Percentiles rank a stretch among this genome's conserved stretches.
Evolutionary conservation across 2,888 invertebrate species (phyloP).

Genomic region (Agrotis ipsilon): DNA sequence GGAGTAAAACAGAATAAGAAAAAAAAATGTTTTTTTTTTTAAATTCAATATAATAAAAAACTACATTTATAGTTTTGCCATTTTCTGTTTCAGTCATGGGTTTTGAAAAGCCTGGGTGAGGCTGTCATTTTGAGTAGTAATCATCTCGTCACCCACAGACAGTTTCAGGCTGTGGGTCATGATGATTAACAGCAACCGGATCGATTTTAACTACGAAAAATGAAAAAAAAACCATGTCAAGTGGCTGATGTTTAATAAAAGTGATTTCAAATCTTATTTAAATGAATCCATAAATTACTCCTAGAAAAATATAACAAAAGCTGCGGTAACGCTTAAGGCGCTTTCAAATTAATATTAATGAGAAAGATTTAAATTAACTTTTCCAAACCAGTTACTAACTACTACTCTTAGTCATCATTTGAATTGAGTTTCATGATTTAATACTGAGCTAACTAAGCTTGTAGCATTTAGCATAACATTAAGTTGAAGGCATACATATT

Average conservation of each 20-base stretch:
- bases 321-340: not conserved
- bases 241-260: not conserved
- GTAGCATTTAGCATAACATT: constrained; percentile 44
- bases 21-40: too few species aligned
- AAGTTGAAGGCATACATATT: constrained; percentile 24
- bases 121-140: too few species aligned
- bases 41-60: too few species aligned
- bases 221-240: not conserved
- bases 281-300: not conserved
- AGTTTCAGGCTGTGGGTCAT: too few species aligned
- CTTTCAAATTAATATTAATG: constrained; percentile 25
- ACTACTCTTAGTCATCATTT: constrained; percentile 26
- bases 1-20: not conserved
- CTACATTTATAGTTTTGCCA: too few species aligned
- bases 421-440: constrained; percentile 44
- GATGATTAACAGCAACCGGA: too few species aligned
- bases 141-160: too few species aligned
- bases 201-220: too few species aligned
- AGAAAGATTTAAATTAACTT: constrained; percentile 14
- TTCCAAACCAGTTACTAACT: constrained; percentile 30
- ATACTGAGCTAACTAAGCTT: constrained; percentile 31
- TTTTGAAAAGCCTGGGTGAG: too few species aligned
- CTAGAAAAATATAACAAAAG: not conserved
- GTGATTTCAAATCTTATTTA: not conserved
- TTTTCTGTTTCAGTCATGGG: too few species aligned